phyloP scores from a whole-genome alignment of 2,113 vertebrate genomes.

The Trichomycterus rosablanca region DNA sequence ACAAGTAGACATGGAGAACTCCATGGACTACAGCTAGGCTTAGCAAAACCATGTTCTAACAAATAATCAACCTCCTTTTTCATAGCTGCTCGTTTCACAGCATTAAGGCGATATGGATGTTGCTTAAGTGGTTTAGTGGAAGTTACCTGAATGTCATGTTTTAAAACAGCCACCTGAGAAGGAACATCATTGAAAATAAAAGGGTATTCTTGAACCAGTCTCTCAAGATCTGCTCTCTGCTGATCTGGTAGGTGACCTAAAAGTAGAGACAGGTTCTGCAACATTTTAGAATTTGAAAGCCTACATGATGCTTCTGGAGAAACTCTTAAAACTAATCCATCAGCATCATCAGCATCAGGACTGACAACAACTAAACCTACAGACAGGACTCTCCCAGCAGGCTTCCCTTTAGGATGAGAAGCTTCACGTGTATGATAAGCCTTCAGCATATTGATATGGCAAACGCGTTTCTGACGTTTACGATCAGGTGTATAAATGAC shows the following conservation, averaged over 20 bases:
- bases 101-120: slow-evolving; percentile 10
- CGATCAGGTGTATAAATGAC: background rate
- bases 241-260: background rate
- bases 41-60: background rate
- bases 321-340: background rate
- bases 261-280: background rate
- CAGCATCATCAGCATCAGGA: background rate
- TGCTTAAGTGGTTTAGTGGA: background rate
- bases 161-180: background rate
- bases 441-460: background rate
- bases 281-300: slow-evolving; percentile 8
- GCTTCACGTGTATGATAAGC: too few species aligned
- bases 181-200: background rate
- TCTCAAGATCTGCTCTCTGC: background rate
- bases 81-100: too few species aligned
- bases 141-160: background rate
- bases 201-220: background rate
- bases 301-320: background rate
- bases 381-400: background rate
- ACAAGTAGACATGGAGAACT: too few species aligned
- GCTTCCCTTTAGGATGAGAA: background rate
- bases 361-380: too few species aligned
- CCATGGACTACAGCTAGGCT: too few species aligned
- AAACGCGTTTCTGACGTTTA: background rate
- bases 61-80: slow-evolving; percentile 11